Evolutionary conservation across 2,888 invertebrate genomes (phyloP), one percentile per base, ranked within the genome.

Genomic region (Ennomos quercinarius): DNA sequence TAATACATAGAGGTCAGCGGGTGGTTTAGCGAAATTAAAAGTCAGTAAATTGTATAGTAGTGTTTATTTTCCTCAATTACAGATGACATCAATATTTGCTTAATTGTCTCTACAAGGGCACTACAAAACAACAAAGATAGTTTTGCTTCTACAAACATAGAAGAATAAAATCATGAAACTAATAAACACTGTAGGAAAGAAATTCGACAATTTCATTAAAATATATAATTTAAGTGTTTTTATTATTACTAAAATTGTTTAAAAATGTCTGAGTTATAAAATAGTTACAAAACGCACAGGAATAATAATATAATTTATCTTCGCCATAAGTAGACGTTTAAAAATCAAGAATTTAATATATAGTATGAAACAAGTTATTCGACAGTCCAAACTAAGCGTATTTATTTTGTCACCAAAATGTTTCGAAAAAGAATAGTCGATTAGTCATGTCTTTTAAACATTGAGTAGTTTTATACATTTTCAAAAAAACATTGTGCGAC

Each of bases 11-110:
- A 27, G 6, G 27, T 27, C 27, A 27, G 17, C 17, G 27, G 27
- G 6, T 27, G 27, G 6, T 27, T 27, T 27, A 27, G 5, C 6
- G 8, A 42, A 48, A 61, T 61, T 39, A 63, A 64, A n/a, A 65
- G 13, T 35, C 59, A 44, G 40, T 35, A 59, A 36, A 36, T 40
- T 57, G 53, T 69, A 73, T 63, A 72, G 67, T 72, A 76, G 75
- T 81, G 76, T 87, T 86, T 83, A 86, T 83, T 88, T 62, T 79
- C 83, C 72, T 81, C 79, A 86, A 81, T 27, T 85, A 86, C 80
- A 84, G 79, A 81, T 73, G 80, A 84, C 77, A 83, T 71, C 63
- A 68, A 70, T 60, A 74, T 78, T 76, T 66, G 70, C 69, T 52
- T 34, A 53, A 61, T 53, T 47, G 57, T 56, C 48, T 46, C 53